Evolutionary conservation across 2,113 vertebrate genomes (phyloP).

Genomic region (Toxostoma redivivum): DNA sequence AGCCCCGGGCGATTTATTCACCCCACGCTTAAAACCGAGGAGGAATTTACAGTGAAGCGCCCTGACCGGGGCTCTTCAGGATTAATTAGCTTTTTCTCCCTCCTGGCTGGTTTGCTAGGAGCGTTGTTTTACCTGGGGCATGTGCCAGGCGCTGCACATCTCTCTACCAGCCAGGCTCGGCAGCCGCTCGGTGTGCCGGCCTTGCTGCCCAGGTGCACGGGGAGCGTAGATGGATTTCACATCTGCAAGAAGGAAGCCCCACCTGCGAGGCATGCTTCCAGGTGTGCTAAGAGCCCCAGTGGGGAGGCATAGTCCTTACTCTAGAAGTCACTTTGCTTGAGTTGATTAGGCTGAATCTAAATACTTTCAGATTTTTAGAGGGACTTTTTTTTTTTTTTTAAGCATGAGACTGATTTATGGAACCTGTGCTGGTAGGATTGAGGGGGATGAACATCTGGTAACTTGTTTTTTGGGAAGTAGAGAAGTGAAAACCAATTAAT

Average conservation of each 20-base stretch:
- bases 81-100: not conserved
- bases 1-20: not conserved
- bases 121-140: not conserved
- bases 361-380: not conserved
- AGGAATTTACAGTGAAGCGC: not conserved
- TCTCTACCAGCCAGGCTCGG: not conserved
- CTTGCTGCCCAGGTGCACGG: not conserved
- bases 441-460: not conserved
- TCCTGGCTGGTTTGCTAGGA: not conserved
- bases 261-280: not conserved
- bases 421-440: not conserved
- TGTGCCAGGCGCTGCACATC: not conserved
- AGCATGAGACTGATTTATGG: not conserved
- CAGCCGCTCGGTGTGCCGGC: not conserved
- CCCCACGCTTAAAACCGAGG: not conserved
- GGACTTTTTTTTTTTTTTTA: not conserved
- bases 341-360: not conserved
- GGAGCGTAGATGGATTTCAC: not conserved
- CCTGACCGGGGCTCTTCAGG: not conserved
- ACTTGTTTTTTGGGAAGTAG: not conserved
- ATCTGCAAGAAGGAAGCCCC: not conserved
- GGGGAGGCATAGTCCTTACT: not conserved
- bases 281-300: not conserved
- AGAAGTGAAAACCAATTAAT: not conserved
- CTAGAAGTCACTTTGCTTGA: rapidly evolving